Conservation (phyloP, 2,888 invertebrate genomes). For the Hymenopus coronatus region DNA sequence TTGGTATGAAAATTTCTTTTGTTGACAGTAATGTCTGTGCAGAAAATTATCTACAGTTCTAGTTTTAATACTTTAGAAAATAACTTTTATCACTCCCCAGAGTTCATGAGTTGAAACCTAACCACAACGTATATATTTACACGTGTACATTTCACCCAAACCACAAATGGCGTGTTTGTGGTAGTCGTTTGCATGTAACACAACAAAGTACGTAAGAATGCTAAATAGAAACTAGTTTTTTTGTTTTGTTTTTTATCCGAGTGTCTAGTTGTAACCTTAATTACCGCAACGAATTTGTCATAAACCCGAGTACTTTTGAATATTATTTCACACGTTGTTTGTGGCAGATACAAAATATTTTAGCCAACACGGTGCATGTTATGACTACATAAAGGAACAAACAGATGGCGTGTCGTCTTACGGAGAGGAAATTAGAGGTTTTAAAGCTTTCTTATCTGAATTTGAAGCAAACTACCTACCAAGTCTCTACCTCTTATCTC, state of each 20-base stretch:
- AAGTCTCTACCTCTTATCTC: neutral
- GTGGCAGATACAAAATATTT: neutral
- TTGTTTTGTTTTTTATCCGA: neutral
- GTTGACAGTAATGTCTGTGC: too few species aligned
- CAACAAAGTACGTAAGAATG: too few species aligned
- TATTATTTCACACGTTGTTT: neutral
- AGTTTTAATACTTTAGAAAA: too few species aligned
- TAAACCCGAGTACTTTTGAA: too few species aligned
- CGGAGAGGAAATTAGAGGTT: neutral
- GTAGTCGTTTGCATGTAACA: neutral
- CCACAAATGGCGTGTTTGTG: neutral
- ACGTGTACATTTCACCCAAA: neutral
- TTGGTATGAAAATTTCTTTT: too few species aligned
- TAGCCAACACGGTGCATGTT: neutral
- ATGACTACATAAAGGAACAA: neutral
- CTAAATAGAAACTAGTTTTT: neutral
- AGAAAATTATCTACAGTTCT: too few species aligned
- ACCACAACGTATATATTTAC: neutral
- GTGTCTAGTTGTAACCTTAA: too few species aligned
- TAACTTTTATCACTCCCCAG: too few species aligned
- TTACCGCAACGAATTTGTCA: too few species aligned
- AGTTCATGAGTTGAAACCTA: neutral
- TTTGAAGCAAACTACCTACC: neutral
- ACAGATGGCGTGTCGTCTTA: neutral
- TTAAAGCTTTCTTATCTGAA: neutral